Percentiles rank a stretch among this genome's conserved stretches.
Conservation (phyloP, 2,797 vertebrate genomes). For the Cephalopachus bancanus region DNA sequence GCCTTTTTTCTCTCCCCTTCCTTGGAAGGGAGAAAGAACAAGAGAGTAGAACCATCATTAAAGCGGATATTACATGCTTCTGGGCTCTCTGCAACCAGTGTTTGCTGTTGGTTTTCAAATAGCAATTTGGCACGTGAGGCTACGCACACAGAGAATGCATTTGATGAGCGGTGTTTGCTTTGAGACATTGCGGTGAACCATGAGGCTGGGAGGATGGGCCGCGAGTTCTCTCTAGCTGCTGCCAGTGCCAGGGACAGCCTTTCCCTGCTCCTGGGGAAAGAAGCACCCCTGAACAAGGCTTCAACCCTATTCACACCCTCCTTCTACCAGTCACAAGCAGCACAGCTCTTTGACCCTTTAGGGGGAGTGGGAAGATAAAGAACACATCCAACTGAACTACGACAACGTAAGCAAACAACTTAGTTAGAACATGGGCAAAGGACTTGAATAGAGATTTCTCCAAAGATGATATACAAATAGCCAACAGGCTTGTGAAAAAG, state of each 20-base stretch:
- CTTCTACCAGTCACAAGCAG: no score
- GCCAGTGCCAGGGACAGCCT: not conserved
- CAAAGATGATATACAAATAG: not conserved
- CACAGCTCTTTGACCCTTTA: no score
- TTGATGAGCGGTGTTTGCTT: not conserved
- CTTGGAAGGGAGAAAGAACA: not conserved
- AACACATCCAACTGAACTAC: not conserved
- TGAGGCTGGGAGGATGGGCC: not conserved
- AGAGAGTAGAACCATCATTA: constrained; percentile 35
- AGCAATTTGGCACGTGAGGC: not conserved
- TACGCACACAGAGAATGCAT: not conserved
- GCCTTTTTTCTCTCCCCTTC: constrained; percentile 1
- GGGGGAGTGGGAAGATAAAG: not conserved
- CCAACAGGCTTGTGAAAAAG: not conserved
- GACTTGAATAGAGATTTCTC: not conserved
- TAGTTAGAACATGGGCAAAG: not conserved
- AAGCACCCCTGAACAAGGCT: not conserved
- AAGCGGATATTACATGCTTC: constrained; percentile 42
- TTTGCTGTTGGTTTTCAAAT: constrained; percentile 48
- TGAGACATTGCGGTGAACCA: not conserved
- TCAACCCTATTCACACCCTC: no score
- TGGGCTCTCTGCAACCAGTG: constrained; percentile 50
- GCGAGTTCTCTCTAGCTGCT: not conserved
- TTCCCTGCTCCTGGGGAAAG: not conserved
- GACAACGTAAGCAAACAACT: not conserved